phyloP scores from a whole-genome alignment of 2,797 vertebrate genomes.

The Ceyx erithaca region DNA sequence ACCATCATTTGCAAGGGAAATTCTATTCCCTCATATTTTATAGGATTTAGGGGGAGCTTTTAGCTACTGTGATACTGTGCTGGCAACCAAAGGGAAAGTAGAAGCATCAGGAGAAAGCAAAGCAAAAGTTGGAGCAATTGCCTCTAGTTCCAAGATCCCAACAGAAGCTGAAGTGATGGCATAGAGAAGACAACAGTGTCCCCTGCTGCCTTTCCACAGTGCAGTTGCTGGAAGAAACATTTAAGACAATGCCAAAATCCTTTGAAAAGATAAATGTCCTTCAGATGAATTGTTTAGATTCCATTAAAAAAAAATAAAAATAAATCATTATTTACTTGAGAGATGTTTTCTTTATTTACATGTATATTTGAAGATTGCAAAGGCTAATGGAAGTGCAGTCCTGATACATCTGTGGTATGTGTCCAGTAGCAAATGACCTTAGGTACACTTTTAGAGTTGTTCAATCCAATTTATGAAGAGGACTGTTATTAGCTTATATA shows the following conservation, averaged over 20 bases:
- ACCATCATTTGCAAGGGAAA: background rate
- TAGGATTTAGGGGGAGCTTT: background rate
- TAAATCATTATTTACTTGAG: background rate
- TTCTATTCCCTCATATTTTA: background rate
- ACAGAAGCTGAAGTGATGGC: background rate
- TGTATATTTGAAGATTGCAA: background rate
- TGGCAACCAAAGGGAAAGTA: background rate
- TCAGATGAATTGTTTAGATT: background rate
- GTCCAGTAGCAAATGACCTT: background rate
- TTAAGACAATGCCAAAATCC: background rate
- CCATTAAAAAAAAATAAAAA: background rate
- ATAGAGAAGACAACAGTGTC: conserved; percentile 25
- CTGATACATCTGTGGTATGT: background rate
- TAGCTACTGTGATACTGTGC: background rate
- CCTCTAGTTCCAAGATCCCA: background rate
- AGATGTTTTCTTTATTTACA: background rate
- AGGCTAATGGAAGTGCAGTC: background rate
- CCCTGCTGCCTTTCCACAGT: conserved; percentile 25
- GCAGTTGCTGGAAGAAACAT: background rate
- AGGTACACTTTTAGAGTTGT: background rate
- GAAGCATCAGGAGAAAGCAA: background rate
- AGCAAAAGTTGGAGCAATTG: background rate
- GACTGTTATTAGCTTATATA: background rate
- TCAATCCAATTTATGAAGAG: background rate
- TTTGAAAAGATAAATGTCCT: background rate